phyloP scores from a whole-genome alignment of 1,140 invertebrate genomes.

The Brachionus koreanus region DNA sequence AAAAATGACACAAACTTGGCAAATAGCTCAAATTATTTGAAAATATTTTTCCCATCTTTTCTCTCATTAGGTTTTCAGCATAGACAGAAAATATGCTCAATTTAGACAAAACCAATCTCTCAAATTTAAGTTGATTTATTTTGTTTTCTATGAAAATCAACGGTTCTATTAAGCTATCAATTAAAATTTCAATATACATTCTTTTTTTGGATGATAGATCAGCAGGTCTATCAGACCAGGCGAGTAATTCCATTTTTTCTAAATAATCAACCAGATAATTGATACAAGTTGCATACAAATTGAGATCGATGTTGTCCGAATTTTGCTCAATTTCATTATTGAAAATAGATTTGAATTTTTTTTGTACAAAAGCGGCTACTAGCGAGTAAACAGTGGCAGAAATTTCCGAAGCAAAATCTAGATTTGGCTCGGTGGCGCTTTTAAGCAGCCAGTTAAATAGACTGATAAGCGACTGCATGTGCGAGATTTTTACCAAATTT shows the following conservation, averaged over 20 bases:
- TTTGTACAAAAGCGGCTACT: neutral
- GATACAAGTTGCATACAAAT: neutral
- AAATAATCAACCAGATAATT: constrained; percentile 1
- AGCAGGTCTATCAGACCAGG: neutral
- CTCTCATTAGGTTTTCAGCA: neutral
- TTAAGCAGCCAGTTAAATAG: neutral
- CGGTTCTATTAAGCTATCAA: neutral
- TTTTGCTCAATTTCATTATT: neutral
- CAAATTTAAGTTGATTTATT: constrained; percentile 6
- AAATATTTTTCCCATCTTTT: neutral
- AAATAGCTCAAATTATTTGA: constrained; percentile 36
- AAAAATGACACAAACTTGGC: neutral
- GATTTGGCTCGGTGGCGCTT: neutral
- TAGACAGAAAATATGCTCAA: neutral
- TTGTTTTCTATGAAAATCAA: neutral
- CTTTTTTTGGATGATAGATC: neutral
- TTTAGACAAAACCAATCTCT: neutral
- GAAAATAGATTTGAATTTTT: constrained; percentile 3
- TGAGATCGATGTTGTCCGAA: neutral
- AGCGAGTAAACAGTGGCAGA: neutral
- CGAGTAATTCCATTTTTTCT: constrained; percentile 6
- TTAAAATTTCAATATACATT: neutral
- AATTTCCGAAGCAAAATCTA: neutral
- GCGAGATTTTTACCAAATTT: neutral
- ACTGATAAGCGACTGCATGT: neutral